These are phyloP conservation scores for Mesoligia furuncula DNA, from an alignment of 2,888 invertebrate species.

Conservation along the genomic window DNA sequence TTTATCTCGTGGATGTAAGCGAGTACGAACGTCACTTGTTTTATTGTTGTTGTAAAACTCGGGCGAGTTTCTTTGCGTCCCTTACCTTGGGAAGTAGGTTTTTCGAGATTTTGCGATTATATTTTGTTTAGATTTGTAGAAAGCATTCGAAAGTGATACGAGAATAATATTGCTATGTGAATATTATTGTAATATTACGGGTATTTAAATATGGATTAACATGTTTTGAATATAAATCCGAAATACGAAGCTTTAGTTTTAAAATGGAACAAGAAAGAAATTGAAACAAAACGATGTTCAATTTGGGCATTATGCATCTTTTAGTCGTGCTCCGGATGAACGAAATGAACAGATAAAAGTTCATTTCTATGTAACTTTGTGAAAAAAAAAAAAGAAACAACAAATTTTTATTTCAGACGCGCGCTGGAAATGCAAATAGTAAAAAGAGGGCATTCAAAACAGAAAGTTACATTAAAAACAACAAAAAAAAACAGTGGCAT, in stretches of 20 bases:
- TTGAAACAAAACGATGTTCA: too few species aligned
- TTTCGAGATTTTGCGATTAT: background rate
- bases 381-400: background rate
- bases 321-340: too few species aligned
- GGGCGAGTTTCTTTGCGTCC: constrained; percentile 50
- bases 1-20: constrained; percentile 61
- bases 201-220: background rate
- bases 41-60: constrained; percentile 74
- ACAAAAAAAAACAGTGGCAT: background rate
- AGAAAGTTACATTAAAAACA: background rate
- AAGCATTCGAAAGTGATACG: background rate
- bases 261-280: too few species aligned
- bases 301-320: too few species aligned
- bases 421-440: background rate
- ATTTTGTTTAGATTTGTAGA: background rate
- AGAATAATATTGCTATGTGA: too few species aligned
- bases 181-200: background rate
- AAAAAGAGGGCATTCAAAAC: background rate
- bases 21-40: constrained; percentile 67
- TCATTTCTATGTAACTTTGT: background rate
- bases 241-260: too few species aligned
- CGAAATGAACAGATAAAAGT: background rate
- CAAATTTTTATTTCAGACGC: background rate
- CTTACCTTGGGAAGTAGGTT: constrained; percentile 42
- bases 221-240: background rate